Conservation (phyloP, 2,113 vertebrate species). For the Furnarius figulus region DNA sequence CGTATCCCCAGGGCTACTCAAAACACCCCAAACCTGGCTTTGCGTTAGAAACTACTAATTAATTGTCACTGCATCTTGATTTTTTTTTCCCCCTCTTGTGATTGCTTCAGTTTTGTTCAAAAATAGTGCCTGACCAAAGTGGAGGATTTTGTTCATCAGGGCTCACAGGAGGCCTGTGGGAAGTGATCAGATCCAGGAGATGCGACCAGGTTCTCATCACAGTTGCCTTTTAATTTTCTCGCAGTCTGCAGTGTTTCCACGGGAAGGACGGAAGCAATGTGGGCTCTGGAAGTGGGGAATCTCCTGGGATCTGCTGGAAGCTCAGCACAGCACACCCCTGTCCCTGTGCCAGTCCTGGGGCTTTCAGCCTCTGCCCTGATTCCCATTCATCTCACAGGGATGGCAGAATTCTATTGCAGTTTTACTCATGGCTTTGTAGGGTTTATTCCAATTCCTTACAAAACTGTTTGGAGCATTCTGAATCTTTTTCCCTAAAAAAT, state of each 20-base stretch:
- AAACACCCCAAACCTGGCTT: not conserved
- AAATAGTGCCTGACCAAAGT: not conserved
- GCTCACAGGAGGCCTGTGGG: not conserved
- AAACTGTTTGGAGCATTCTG: not conserved
- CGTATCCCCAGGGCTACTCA: not conserved
- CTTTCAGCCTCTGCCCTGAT: not conserved
- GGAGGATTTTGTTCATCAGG: not conserved
- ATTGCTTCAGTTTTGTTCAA: not conserved
- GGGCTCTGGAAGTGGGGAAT: not conserved
- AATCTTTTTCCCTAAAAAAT: not conserved
- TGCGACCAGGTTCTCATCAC: not conserved
- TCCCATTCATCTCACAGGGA: not conserved
- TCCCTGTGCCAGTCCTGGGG: not conserved
- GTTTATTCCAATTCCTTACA: not conserved
- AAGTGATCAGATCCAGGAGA: not conserved
- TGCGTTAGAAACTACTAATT: not conserved
- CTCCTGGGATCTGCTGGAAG: not conserved
- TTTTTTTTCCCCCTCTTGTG: rapidly evolving
- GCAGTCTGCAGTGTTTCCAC: not conserved
- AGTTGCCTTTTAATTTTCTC: not conserved
- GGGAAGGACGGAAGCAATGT: not conserved
- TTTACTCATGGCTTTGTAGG: not conserved
- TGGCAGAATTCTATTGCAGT: not conserved
- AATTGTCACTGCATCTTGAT: not conserved
- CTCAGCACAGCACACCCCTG: not conserved